These are phyloP conservation scores for Pantherophis alleghaniensis DNA, from an alignment of 2,797 vertebrate genomes.

Conservation along the genomic window DNA sequence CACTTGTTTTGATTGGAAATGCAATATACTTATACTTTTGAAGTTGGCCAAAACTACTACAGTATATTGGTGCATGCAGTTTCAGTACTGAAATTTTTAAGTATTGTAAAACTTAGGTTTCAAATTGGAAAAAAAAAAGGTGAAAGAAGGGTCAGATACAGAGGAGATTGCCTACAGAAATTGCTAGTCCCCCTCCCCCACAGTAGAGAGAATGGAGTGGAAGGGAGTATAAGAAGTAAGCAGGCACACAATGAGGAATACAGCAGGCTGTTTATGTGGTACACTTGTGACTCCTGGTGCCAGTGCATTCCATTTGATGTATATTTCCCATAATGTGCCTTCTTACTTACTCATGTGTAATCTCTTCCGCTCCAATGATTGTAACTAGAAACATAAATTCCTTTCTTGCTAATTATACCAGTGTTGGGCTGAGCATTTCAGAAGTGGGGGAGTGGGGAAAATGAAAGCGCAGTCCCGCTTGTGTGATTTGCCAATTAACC, in stretches of 20 bases:
- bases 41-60: neutral
- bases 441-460: neutral
- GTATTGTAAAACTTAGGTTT: neutral
- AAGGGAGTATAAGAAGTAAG: neutral
- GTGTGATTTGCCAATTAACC: neutral
- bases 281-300: neutral
- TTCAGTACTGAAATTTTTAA: neutral
- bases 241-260: neutral
- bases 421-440: neutral
- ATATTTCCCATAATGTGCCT: neutral
- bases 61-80: neutral
- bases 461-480: rapidly evolving
- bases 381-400: neutral
- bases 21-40: neutral
- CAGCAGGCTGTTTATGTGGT: neutral
- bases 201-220: neutral
- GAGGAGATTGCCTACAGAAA: neutral
- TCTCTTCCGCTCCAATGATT: neutral
- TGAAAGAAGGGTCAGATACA: neutral
- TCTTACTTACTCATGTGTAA: neutral
- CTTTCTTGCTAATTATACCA: neutral
- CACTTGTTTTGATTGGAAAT: neutral
- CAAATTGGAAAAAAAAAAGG: neutral
- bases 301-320: neutral
- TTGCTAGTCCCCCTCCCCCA: neutral